Evolutionary conservation across 2,113 vertebrate genomes (phyloP).

Genomic region (Anseranas semipalmata): DNA sequence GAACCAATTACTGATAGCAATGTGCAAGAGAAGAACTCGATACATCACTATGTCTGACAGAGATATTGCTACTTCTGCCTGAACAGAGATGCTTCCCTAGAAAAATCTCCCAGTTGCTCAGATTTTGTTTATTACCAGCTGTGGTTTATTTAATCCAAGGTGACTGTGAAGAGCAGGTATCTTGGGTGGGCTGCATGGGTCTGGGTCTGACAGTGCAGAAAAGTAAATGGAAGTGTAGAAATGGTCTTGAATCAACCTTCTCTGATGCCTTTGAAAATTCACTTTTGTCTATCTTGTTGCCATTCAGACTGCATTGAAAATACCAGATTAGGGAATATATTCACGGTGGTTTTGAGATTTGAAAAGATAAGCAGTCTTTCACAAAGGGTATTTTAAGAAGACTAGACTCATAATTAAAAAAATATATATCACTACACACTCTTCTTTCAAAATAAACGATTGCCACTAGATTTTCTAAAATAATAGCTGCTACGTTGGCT

Average conservation of each 20-base stretch:
- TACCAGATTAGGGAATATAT: not conserved
- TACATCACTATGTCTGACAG: rapidly evolving
- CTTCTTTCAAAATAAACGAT: not conserved
- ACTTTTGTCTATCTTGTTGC: not conserved
- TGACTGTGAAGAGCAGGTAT: not conserved
- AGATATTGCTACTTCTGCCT: not conserved
- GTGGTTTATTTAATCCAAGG: not conserved
- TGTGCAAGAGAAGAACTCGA: rapidly evolving
- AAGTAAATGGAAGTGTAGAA: not conserved
- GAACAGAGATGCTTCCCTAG: not conserved
- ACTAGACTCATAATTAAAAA: not conserved
- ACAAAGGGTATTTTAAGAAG: not conserved
- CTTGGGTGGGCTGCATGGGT: not conserved
- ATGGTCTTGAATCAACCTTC: not conserved
- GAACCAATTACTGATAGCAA: not conserved
- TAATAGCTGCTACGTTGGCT: not conserved
- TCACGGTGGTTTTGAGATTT: not conserved
- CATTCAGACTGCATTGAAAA: not conserved
- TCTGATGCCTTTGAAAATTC: not conserved
- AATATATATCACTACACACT: not conserved
- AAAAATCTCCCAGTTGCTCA: not conserved
- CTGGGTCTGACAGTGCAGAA: not conserved
- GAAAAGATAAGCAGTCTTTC: not conserved
- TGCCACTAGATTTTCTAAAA: not conserved
- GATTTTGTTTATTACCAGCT: too few species aligned